Evolutionary conservation across 2,797 vertebrate species (phyloP).

Genomic region (Danio kyathit): DNA sequence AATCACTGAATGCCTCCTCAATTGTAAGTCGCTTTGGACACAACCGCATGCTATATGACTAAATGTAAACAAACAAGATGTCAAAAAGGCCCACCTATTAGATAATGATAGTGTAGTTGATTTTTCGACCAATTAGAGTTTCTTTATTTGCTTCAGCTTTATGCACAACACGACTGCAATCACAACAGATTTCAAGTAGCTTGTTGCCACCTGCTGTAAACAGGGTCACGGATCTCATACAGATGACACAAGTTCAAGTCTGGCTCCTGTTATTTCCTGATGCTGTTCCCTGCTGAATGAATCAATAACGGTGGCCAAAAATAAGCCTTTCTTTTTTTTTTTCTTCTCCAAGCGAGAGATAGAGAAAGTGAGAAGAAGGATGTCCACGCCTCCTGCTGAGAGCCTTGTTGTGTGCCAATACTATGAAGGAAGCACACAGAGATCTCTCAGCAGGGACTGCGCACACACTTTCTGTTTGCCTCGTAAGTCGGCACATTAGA

Average conservation of each 20-base stretch:
- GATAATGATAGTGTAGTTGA: too few species aligned
- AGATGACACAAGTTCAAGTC: background rate
- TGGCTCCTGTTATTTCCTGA: background rate
- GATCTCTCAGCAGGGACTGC: slow-evolving; percentile 35
- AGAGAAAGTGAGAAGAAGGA: slow-evolving; percentile 14
- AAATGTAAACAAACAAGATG: too few species aligned
- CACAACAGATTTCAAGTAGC: too few species aligned
- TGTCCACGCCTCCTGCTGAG: slow-evolving; percentile 37
- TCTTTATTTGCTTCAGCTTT: too few species aligned
- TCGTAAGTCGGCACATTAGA: slow-evolving; percentile 14
- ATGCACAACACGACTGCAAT: too few species aligned
- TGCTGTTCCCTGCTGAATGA: background rate
- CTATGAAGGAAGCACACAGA: slow-evolving; percentile 45
- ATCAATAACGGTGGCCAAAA: slow-evolving; percentile 19
- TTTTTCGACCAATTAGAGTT: too few species aligned
- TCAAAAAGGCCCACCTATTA: too few species aligned
- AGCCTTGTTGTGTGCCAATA: slow-evolving; percentile 46
- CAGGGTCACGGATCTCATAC: background rate
- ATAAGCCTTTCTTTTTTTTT: background rate
- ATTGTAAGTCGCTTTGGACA: too few species aligned
- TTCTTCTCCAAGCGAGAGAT: slow-evolving; percentile 40
- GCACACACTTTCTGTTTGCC: slow-evolving; percentile 19
- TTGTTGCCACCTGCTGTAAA: background rate
- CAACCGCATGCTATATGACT: too few species aligned
- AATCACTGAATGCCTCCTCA: too few species aligned